Conservation (phyloP, 1,140 invertebrate genomes). For the Orussus abietinus region DNA sequence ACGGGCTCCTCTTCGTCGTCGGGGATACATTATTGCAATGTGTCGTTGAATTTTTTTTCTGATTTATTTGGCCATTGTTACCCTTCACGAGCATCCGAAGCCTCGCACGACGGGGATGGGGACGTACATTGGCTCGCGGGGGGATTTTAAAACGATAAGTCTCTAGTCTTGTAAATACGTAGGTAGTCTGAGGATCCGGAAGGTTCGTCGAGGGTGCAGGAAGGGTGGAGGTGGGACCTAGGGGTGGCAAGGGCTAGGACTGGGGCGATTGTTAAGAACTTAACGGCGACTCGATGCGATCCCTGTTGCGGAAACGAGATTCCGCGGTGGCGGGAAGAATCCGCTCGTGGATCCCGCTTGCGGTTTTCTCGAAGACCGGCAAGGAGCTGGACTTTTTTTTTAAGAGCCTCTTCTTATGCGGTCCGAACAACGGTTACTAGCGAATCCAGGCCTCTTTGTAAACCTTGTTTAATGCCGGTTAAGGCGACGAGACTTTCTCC, state of each 20-base stretch:
- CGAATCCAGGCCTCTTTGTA: background rate
- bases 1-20: background rate
- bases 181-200: slow-evolving; percentile 17
- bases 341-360: slow-evolving; percentile 1
- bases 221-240: background rate
- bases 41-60: slow-evolving; percentile 2
- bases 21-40: background rate
- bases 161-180: slow-evolving; percentile 37
- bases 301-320: slow-evolving; percentile 22
- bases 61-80: background rate
- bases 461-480: background rate
- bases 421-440: background rate
- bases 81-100: background rate
- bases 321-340: background rate
- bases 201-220: background rate
- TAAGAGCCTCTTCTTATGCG: background rate
- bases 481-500: background rate
- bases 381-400: background rate
- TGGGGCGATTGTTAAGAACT: slow-evolving; percentile 9
- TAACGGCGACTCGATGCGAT: slow-evolving; percentile 9
- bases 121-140: too few species aligned
- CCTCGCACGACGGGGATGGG: slow-evolving; percentile 15
- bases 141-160: slow-evolving; percentile 27
- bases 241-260: slow-evolving; percentile 1
- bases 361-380: background rate